Conservation (phyloP, 2,113 vertebrate genomes). For the Misgurnus mizolepis region DNA sequence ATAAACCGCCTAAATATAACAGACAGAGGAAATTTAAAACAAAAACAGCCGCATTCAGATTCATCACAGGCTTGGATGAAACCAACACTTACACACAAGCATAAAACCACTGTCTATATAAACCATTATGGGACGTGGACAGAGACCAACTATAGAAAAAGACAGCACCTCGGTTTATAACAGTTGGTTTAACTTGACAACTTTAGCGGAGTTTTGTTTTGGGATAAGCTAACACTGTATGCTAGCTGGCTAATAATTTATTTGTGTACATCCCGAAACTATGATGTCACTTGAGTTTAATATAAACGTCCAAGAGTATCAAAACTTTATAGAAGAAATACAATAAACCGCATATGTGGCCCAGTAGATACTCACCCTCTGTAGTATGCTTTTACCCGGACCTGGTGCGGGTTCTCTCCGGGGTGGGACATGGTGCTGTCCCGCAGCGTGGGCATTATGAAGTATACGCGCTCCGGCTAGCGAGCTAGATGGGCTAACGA, state of each 20-base stretch:
- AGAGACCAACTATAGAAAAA: background rate
- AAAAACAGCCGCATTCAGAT: background rate
- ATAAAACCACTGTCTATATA: background rate
- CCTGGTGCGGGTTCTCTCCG: constrained; percentile 81
- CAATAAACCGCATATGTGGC: background rate
- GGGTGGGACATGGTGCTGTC: constrained; percentile 90
- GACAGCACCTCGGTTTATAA: background rate
- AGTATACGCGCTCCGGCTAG: constrained; percentile 59
- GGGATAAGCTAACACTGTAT: background rate
- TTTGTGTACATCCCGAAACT: constrained; percentile 12
- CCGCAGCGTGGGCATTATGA: constrained; percentile 93
- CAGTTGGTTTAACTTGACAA: constrained; percentile 7
- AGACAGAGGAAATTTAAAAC: background rate
- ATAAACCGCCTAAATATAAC: background rate
- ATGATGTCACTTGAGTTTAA: background rate
- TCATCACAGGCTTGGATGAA: background rate
- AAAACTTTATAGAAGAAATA: background rate
- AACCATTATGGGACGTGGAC: background rate
- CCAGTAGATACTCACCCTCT: constrained; percentile 80
- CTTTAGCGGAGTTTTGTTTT: constrained; percentile 30
- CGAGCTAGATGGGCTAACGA: constrained; percentile 31
- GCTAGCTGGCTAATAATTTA: constrained; percentile 4
- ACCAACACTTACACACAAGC: background rate
- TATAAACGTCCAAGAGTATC: background rate
- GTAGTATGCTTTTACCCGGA: constrained; percentile 91